phyloP scores from a whole-genome alignment of 2,888 invertebrate genomes.

The Drosophila nigricruria region DNA sequence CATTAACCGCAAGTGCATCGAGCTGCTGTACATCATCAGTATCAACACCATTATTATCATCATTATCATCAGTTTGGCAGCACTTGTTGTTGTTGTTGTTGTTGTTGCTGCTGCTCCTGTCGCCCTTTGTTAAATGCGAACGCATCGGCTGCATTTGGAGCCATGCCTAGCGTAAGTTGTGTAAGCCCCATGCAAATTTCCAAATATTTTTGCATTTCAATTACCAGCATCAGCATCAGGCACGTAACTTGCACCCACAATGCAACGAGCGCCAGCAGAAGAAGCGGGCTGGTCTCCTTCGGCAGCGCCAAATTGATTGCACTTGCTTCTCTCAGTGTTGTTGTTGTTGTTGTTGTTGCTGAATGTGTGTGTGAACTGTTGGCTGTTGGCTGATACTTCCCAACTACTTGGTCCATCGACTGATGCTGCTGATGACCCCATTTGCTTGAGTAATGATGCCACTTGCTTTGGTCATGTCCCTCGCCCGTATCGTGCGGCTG shows the following conservation, averaged over 20 bases:
- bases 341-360: background rate
- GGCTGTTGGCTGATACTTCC: conserved; percentile 3
- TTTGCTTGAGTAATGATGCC: conserved; percentile 80
- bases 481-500: conserved; percentile 13
- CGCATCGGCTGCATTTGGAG: conserved; percentile 42
- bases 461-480: conserved; percentile 54
- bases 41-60: conserved; percentile 2
- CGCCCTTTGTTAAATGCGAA: conserved; percentile 47
- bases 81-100: conserved; percentile 7
- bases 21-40: conserved; percentile 18
- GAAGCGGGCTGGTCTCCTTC: conserved; percentile 30
- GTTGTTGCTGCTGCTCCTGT: conserved; percentile 16
- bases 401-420: conserved; percentile 31
- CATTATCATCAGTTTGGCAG: conserved; percentile 3
- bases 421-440: conserved; percentile 75
- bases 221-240: conserved; percentile 67
- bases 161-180: conserved; percentile 15
- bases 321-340: conserved; percentile 47
- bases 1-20: conserved; percentile 45
- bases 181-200: conserved; percentile 57
- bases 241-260: conserved; percentile 61
- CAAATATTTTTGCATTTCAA: conserved; percentile 81
- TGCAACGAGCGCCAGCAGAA: conserved; percentile 12
- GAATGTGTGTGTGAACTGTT: conserved; percentile 12
- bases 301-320: conserved; percentile 71